Conservation (phyloP, 2,113 vertebrate genomes). For the Scopus umbretta region DNA sequence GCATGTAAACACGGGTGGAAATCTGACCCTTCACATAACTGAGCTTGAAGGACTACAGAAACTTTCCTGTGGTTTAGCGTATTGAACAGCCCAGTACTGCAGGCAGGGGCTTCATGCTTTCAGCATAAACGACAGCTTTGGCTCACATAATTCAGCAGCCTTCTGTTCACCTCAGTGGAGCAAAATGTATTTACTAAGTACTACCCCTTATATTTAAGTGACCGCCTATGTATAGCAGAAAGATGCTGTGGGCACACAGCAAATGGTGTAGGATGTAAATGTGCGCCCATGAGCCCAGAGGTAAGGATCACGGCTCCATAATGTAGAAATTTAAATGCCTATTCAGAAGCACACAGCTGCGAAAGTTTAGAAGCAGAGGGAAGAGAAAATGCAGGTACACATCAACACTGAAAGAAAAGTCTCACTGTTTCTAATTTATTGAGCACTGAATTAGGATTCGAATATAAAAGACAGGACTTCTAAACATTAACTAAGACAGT, state of each 20-base stretch:
- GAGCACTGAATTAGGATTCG: not conserved
- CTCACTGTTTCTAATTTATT: not conserved
- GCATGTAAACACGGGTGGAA: not conserved
- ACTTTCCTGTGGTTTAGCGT: not conserved
- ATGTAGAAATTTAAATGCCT: not conserved
- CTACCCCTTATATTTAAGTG: not conserved
- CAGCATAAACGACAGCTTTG: accelerated
- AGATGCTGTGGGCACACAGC: not conserved
- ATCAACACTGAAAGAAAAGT: not conserved
- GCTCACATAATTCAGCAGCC: not conserved
- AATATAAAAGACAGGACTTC: not conserved
- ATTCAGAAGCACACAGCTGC: not conserved
- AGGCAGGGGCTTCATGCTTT: not conserved
- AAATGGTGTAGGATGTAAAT: not conserved
- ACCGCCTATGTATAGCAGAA: not conserved
- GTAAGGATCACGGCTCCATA: not conserved
- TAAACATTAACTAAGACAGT: not conserved
- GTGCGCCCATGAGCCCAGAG: accelerated
- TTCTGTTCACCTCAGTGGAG: not conserved
- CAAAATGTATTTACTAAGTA: not conserved
- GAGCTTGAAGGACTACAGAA: not conserved
- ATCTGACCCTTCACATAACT: not conserved
- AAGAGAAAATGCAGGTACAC: not conserved
- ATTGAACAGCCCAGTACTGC: not conserved
- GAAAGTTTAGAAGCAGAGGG: not conserved